Base-by-base conservation (phyloP, 2,888 invertebrate species). In the Drosophila seclusa region DNA sequence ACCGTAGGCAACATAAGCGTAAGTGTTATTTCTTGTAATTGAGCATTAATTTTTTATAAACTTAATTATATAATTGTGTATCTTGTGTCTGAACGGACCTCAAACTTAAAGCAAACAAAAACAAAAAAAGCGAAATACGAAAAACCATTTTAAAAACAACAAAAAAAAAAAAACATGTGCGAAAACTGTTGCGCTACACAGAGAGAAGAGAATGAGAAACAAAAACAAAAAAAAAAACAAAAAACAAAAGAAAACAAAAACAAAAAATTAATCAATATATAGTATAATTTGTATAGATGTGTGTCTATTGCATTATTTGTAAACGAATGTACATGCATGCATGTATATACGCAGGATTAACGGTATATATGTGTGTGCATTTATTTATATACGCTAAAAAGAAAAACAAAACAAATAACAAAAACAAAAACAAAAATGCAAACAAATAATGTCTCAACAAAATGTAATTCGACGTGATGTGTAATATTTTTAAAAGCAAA, bases 241-340 rank as follows among this genome's bases (percentile, higher is more conserved):
- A 68, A 70, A 61, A 2, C 5, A 16, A 31, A 65, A 61, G n/a
- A 50, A 45, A 57, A 50, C 70, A 68, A 67, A 80, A 72, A 75
- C 49, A 50, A 65, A 64, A 58, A 73, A 66, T 83, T 83, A 84
- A 80, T 75, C 80, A 78, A 90, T 90, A 88, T 85, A 85, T 91
- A 92, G 91, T 83, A 88, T 92, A 91, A 92, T 91, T 91, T 92
- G 91, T 92, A 91, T 91, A 92, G 91, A 91, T 91, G 84, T 91
- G 92, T 91, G 92, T 91, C 91, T 91, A 91, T 91, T 91, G 90
- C 91, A 91, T 91, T 89, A 89, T 83, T 91, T 85, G 89, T 91
- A 84, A 88, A 85, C 83, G 72, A 85, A 71, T 81, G 83, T 90
- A 69, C 81, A 87, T 73, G 87, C 87, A 73, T 76, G 77, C 82